Evolutionary conservation across 2,797 vertebrate genomes (phyloP), one percentile per base, ranked within the genome.

Genomic region (Thaleichthys pacificus): DNA sequence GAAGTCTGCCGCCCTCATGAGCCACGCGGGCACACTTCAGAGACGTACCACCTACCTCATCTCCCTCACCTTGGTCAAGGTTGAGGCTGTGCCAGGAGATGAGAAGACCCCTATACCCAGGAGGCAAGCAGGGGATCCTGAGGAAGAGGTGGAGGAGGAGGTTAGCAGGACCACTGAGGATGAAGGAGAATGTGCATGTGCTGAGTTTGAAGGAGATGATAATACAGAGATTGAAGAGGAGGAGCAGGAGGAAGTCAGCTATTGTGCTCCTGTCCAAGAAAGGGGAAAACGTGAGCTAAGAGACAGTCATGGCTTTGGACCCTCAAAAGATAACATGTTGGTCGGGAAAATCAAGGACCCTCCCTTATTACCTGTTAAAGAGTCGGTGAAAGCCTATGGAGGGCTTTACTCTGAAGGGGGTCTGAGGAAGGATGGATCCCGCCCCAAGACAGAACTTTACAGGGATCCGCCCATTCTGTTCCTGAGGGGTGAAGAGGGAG

Each of bases 41-140:
- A 95, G 91, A 89, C 93, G 95, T 91, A 97, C 95, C 83, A 97
- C 96, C 92, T 97, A 96, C 94, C 96, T 97, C 92, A 97, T 97
- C 89, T 97, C 96, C 89, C 95, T 97, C 88, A 97, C 96, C 75
- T 94, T 97, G 84, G 96, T 97, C 90, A 97, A 97, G 93, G 94
- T 97, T 84, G 96, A 97, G 92, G 95, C 96, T 64, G 92, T 97
- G 84, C 87, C 88, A 81, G 91, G 90, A 54, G 90, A 91, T 84
- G 92, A 54, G 70, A 56, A 63, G 79, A 77, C 87, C 89, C 79
- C 81, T 74, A 72, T 85, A 81, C 85, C 80, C 85, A 87, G 83
- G 82, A 86, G 91, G 84, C 47, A 77, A 61, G 71, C 69, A 85
- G 83, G 85, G 80, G 80, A 82, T 77, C 88, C 89, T 11, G 77